Evolutionary conservation across 2,888 invertebrate species (phyloP), one percentile per base, ranked within the genome.

Genomic region (Catotricha subobsoleta): DNA sequence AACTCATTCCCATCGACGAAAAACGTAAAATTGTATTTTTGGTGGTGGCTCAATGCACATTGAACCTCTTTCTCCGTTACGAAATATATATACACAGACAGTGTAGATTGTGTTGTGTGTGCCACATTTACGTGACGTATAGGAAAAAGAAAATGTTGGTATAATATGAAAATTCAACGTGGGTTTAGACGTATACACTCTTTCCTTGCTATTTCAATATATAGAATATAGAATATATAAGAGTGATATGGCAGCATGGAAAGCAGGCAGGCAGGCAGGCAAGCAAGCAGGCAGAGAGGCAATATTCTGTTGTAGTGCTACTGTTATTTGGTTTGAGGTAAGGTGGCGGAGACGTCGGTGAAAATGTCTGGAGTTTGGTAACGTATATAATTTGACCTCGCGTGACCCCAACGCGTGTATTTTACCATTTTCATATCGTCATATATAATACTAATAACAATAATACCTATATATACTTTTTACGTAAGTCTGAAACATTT

Each of bases 91-190:
- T n/a, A n/a, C n/a, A n/a, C n/a, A n/a, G n/a, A n/a, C n/a, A n/a
- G n/a, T n/a, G n/a, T n/a, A n/a, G n/a, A n/a, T n/a, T n/a, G n/a
- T n/a, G n/a, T n/a, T n/a, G n/a, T n/a, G n/a, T n/a, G n/a, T n/a
- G n/a, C 30, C 9, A n/a, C 15, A 30, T 30, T 30, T 30, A 30
- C 33, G 33, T 33, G 33, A 33, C 33, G 33, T 33, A 33, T 33
- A 33, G 33, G 33, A 33, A 33, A 33, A 33, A 33, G 33, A 33
- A 33, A 33, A 16, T 33, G 33, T n/a, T n/a, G n/a, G n/a, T n/a
- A n/a, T n/a, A n/a, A n/a, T n/a, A n/a, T n/a, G n/a, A n/a, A n/a
- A n/a, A n/a, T n/a, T n/a, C n/a, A n/a, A n/a, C n/a, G n/a, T n/a
- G n/a, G n/a, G n/a, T n/a, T n/a, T n/a, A n/a, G n/a, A n/a, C n/a